phyloP scores from a whole-genome alignment of 2,113 vertebrate species.

The Garra rufa region DNA sequence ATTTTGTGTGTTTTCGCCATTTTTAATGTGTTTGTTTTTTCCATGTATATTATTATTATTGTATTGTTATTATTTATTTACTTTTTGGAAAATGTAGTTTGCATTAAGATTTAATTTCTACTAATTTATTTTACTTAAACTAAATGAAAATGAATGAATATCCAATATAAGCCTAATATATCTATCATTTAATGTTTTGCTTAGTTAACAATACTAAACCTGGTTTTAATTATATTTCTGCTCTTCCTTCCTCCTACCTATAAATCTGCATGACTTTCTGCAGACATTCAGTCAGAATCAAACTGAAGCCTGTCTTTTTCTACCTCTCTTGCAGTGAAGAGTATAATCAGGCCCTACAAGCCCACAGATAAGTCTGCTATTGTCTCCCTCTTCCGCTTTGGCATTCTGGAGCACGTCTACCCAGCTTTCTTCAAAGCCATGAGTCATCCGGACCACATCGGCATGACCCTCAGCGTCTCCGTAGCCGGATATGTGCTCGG shows the following conservation, averaged over 20 bases:
- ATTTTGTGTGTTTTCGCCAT: too few species aligned
- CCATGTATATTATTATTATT: too few species aligned
- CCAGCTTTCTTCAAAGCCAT: constrained; percentile 75
- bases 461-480: constrained; percentile 69
- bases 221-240: neutral
- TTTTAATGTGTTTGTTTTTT: too few species aligned
- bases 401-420: constrained; percentile 72
- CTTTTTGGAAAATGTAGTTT: too few species aligned
- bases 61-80: too few species aligned
- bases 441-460: constrained; percentile 72
- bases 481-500: constrained; percentile 74
- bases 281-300: neutral
- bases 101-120: too few species aligned
- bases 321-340: constrained; percentile 60
- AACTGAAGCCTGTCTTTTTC: neutral
- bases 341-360: constrained; percentile 68
- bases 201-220: neutral
- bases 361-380: constrained; percentile 64
- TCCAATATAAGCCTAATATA: too few species aligned
- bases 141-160: too few species aligned
- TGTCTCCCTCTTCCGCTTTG: constrained; percentile 64
- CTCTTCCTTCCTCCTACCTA: neutral
- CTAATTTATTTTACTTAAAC: too few species aligned
- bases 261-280: neutral
- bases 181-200: too few species aligned